Evolutionary conservation across 2,888 invertebrate species (phyloP), one percentile per base, ranked within the genome.

Genomic region (Kuschelorhynchus macadamiae): DNA sequence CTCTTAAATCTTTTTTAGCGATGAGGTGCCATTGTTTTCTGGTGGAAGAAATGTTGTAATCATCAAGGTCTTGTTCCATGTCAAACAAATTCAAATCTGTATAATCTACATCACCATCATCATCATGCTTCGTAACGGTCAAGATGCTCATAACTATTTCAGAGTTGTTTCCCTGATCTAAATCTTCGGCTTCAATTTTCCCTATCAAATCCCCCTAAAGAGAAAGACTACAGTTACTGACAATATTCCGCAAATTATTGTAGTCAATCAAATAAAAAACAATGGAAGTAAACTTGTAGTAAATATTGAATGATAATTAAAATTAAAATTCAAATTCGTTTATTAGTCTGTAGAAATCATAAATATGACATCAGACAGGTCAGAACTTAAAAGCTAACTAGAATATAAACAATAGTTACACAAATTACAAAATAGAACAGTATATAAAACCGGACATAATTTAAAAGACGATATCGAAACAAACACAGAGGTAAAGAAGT

Each of bases 1-100:
- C 87, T 71, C 79, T 82, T 25, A 90, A 77, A 67, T 84, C 80
- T 73, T 82, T 80, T 0, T 77, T 76, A 0, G 87, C 84, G 70
- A 82, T 80, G 5, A 89, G 79, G 61, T 85, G 83, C 3, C 85
- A 87, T 33, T 82, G 50, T 44, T 74, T 75, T 5, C 44, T 25
- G 7, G 71, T 71, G n/a, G 39, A 60, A 83, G 65, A 68, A 8
- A 81, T 76, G 44, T 83, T 82, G 25, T 81, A 76, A 41, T 74
- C 55, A 14, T 72, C 72, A n/a, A n/a, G n/a, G 12, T 71, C 61
- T 42, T 67, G 66, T 39, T 41, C 14, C 53, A 77, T 64, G n/a
- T 49, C 56, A 65, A 80, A 80, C 20, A 77, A 47, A 20, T 62
- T 47, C 8, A 44, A 79, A 89, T 89, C 0, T 81, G 81, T 0